Percentiles rank a stretch among this genome's conserved stretches.
phyloP scores from a whole-genome alignment of 2,888 invertebrate genomes.

The Drosophila birchii region DNA sequence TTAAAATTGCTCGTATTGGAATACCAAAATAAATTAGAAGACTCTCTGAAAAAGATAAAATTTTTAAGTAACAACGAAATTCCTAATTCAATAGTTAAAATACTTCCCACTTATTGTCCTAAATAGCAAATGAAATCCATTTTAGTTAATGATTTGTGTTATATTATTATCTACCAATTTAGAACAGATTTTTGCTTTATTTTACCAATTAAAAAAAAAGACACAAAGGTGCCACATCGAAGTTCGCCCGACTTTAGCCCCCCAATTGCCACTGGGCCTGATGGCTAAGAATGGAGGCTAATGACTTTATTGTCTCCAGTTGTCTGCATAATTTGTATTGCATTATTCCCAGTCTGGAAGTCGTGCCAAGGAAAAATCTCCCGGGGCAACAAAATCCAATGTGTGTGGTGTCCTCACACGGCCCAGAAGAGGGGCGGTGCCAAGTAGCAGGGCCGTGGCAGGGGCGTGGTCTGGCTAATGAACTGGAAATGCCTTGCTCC shows the following conservation, averaged over 20 bases:
- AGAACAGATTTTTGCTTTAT: not conserved
- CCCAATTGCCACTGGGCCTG: not conserved
- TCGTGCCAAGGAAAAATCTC: conserved; percentile 58
- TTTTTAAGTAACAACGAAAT: not conserved
- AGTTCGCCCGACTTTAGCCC: not conserved
- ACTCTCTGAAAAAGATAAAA: not conserved
- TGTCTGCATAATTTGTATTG: conserved; percentile 69
- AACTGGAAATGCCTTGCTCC: conserved; percentile 62
- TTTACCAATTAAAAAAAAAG: not conserved
- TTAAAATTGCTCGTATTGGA: not conserved
- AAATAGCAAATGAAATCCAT: too few species aligned
- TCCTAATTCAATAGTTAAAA: not conserved
- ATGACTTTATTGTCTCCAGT: conserved; percentile 70
- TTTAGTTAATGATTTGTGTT: not conserved
- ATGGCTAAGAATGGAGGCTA: conserved; percentile 43
- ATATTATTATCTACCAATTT: not conserved
- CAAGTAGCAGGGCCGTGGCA: not conserved
- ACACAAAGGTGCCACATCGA: not conserved
- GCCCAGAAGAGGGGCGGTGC: conserved; percentile 1
- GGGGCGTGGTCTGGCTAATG: conserved; percentile 60
- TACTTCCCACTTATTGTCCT: too few species aligned
- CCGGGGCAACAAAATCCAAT: conserved; percentile 35
- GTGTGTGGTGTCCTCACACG: conserved; percentile 20
- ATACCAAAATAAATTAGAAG: not conserved
- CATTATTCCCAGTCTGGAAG: conserved; percentile 48